These are phyloP conservation scores for Hedychridium roseum DNA, from an alignment of 2,888 invertebrate species.

Conservation along the genomic window DNA sequence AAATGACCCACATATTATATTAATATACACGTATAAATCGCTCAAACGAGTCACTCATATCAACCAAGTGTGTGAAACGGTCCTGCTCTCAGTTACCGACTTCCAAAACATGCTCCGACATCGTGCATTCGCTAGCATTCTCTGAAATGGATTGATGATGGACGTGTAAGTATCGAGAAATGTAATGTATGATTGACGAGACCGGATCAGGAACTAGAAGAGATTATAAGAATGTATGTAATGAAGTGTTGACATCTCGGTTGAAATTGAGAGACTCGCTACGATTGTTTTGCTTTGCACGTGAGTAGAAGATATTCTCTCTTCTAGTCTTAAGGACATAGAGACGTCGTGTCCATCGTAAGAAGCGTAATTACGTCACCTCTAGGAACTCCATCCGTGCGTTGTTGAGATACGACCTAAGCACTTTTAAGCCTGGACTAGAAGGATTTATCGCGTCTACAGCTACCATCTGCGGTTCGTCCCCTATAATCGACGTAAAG, in stretches of 20 bases:
- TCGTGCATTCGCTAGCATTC: constrained; percentile 48
- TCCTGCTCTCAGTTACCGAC: constrained; percentile 17
- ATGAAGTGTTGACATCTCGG: constrained; percentile 9
- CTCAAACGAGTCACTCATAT: constrained; percentile 25
- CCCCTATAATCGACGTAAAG: constrained; percentile 56
- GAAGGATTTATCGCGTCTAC: constrained; percentile 61
- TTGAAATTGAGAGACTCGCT: constrained; percentile 16
- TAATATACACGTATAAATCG: constrained; percentile 5
- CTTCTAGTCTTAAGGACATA: constrained; percentile 19
- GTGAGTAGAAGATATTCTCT: constrained; percentile 13
- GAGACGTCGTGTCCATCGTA: constrained; percentile 14
- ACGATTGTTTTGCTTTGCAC: constrained; percentile 8
- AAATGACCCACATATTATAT: constrained; percentile 1
- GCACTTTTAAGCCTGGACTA: constrained; percentile 59
- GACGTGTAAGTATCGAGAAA: constrained; percentile 7
- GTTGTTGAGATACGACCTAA: constrained; percentile 56
- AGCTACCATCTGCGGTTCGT: constrained; percentile 57
- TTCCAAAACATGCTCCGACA: constrained; percentile 43
- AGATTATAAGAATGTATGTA: constrained; percentile 13
- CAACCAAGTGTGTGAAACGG: constrained; percentile 28
- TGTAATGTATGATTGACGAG: constrained; percentile 10
- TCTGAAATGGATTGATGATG: constrained; percentile 29
- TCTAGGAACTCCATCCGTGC: constrained; percentile 58
- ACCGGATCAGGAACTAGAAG: constrained; percentile 20
- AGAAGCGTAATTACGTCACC: constrained; percentile 44